phyloP scores from a whole-genome alignment of 1,140 invertebrate genomes.

The Hormaphis cornu region DNA sequence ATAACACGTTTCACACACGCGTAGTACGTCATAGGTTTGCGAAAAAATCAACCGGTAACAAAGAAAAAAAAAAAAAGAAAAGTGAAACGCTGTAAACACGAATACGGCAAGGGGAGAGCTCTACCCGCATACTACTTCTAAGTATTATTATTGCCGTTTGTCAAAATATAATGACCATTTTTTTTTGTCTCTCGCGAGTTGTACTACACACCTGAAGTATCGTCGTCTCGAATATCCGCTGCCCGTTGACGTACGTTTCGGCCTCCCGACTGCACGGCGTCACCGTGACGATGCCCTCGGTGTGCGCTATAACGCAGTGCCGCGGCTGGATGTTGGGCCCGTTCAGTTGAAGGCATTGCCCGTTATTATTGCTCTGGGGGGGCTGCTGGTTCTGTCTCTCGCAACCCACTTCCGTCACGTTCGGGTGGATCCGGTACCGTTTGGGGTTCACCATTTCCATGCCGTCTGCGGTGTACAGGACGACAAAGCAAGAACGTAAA shows the following conservation, averaged over 20 bases:
- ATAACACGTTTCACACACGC: too few relatives aligned
- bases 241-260: conserved; percentile 86
- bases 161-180: too few relatives aligned
- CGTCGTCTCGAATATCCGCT: conserved; percentile 83
- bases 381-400: conserved; percentile 49
- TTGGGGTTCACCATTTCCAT: conserved; percentile 50
- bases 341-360: conserved; percentile 44
- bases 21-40: too few relatives aligned
- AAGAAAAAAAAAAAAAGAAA: too few relatives aligned
- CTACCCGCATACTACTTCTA: too few relatives aligned
- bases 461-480: conserved; percentile 49
- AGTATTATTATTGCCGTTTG: too few relatives aligned
- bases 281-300: conserved; percentile 81
- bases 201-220: conserved; percentile 63
- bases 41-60: too few relatives aligned
- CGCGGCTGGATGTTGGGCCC: conserved; percentile 57
- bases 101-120: too few relatives aligned
- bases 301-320: conserved; percentile 87
- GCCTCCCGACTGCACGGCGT: conserved; percentile 88
- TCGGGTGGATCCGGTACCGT: conserved; percentile 53
- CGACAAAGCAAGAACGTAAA: conserved; percentile 5
- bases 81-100: too few relatives aligned
- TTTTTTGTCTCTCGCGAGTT: neutral
- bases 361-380: conserved; percentile 40
- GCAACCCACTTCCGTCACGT: conserved; percentile 63